Conservation (phyloP, 1,140 invertebrate genomes). For the Diabrotica virgifera region DNA sequence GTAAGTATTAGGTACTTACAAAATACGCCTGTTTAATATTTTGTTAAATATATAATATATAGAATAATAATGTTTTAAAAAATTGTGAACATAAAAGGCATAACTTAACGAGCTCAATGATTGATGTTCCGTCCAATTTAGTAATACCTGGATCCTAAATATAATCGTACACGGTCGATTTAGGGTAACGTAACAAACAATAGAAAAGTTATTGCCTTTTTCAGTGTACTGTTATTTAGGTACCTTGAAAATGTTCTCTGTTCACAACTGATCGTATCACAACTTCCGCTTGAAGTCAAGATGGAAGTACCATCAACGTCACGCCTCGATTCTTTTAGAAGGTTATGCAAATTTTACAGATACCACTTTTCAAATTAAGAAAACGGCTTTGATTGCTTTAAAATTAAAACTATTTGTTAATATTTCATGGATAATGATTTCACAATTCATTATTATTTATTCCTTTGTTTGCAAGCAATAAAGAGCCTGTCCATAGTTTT, state of each 20-base stretch:
- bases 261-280: conserved; percentile 12
- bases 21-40: too few species aligned
- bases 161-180: background rate
- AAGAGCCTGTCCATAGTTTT: conserved; percentile 13
- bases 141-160: too few species aligned
- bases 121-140: too few species aligned
- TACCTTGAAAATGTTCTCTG: conserved; percentile 12
- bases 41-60: too few species aligned
- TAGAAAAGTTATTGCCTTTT: conserved; percentile 14
- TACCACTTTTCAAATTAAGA: conserved; percentile 12
- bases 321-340: conserved; percentile 9
- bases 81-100: too few species aligned
- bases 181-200: conserved; percentile 1
- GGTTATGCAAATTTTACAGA: conserved; percentile 12
- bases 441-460: conserved; percentile 12
- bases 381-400: conserved; percentile 14
- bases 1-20: too few species aligned
- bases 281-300: conserved; percentile 13
- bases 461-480: conserved; percentile 6
- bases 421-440: conserved; percentile 17
- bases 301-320: conserved; percentile 7
- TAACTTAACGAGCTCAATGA: too few species aligned
- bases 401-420: conserved; percentile 19
- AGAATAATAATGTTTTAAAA: too few species aligned
- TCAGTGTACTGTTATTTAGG: conserved; percentile 13